Percentiles rank a stretch among this genome's conserved stretches.
phyloP scores from a whole-genome alignment of 2,888 invertebrate genomes.

The Unio pictorum region DNA sequence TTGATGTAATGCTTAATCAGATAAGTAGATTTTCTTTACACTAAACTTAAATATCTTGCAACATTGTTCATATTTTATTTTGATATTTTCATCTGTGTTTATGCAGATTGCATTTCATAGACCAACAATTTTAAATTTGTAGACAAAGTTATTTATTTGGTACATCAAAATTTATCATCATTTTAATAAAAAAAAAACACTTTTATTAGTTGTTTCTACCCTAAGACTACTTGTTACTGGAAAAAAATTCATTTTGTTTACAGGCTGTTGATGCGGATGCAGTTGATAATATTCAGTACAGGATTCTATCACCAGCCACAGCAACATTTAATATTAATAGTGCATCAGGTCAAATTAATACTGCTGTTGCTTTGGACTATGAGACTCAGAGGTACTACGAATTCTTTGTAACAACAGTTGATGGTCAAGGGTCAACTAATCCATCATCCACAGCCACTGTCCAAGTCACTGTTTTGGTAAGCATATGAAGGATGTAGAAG shows the following conservation, averaged over 20 bases:
- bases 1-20: no score
- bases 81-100: no score
- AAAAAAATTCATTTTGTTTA: constrained; percentile 1
- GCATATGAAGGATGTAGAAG: constrained; percentile 1
- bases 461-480: constrained; percentile 31
- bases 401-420: constrained; percentile 51
- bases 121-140: no score
- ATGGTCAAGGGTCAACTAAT: constrained; percentile 35
- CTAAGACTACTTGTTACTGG: no score
- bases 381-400: constrained; percentile 41
- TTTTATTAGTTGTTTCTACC: no score
- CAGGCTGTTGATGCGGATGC: constrained; percentile 49
- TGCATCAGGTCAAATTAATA: constrained; percentile 31
- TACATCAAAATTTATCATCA: no score
- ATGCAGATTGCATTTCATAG: no score
- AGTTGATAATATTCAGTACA: constrained; percentile 29
- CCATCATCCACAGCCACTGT: constrained; percentile 46
- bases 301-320: constrained; percentile 15
- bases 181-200: no score
- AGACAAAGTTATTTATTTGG: no score
- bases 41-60: no score
- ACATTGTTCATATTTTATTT: no score
- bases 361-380: constrained; percentile 44
- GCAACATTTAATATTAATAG: constrained; percentile 21
- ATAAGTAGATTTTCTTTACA: no score